These are phyloP conservation scores for Brachionus sp. DNA, from an alignment of 1,140 invertebrate species.

Conservation along the genomic window DNA sequence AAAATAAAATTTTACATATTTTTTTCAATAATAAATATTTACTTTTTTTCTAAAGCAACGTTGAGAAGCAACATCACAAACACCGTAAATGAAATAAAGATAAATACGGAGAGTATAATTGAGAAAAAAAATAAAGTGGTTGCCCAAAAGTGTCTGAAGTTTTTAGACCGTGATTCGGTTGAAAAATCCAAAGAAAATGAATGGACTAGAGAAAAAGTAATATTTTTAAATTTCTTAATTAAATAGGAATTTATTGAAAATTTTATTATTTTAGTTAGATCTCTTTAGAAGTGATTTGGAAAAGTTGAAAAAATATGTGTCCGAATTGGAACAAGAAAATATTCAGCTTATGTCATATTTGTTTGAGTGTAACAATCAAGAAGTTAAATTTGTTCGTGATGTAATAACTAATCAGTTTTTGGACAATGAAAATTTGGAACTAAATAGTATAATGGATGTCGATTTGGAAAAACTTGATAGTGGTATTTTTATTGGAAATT, in stretches of 20 bases:
- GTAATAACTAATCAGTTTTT: conserved; percentile 2
- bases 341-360: conserved; percentile 4
- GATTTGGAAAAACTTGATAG: conserved; percentile 27
- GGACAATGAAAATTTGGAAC: conserved; percentile 39
- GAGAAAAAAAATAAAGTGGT: conserved; percentile 25
- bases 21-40: not conserved
- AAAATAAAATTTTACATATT: not conserved
- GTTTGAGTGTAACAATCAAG: conserved; percentile 43
- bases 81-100: not conserved
- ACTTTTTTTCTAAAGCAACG: not conserved
- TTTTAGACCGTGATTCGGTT: not conserved
- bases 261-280: not conserved
- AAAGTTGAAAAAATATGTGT: not conserved
- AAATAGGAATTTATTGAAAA: not conserved
- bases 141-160: conserved; percentile 6
- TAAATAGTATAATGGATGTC: conserved; percentile 8
- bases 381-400: not conserved
- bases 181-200: conserved; percentile 22
- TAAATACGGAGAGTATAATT: conserved; percentile 23
- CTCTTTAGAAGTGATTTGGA: conserved; percentile 19
- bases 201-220: conserved; percentile 30
- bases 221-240: not conserved
- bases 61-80: not conserved
- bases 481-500: not conserved
- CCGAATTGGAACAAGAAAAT: conserved; percentile 18